Evolutionary conservation across 2,888 invertebrate species (phyloP), one percentile per base, ranked within the genome.

Genomic region (Caenorhabditis auriculariae): DNA sequence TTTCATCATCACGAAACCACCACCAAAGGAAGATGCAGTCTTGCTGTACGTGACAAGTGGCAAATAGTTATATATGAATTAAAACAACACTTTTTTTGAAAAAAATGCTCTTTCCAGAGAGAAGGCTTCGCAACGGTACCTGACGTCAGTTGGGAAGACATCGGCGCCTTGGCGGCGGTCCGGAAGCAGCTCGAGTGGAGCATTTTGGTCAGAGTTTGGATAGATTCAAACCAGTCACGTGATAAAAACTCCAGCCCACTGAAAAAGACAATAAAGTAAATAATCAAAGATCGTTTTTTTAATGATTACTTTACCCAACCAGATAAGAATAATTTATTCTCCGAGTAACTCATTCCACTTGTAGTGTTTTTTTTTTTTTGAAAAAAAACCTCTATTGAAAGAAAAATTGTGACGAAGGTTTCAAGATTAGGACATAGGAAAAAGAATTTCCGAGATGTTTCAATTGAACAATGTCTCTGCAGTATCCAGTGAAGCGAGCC

Each of bases 111-210:
- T 3, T 90, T 93, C 0, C 94, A 93, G 77, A 86, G 95, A 71
- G 96, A 98, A 85, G 96, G 96, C 47, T 95, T 98, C 83, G 91
- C 91, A 2, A 94, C 94, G 0, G 92, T 98, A 15, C 96, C 98
- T 2, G 92, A 93, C 85, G 91, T 92, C 0, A 91, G 91, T 1
- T 98, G 96, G 96, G 88, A 91, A 37, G 93, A 98, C 85, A 88
- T 98, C 69, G 98, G 98, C 0, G 94, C 95, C 0, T 83, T 98
- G 48, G 87, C 87, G 48, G 88, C 90, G 80, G 89, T 98, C 42
- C 86, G 94, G 51, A 89, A 91, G 79, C 92, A 94, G 79, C 85
- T 98, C 32, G 89, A 93, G 82, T 85, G 92, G 83, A 89, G 92
- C 42, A 93, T 98, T 66, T 51, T 78, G 66, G 77, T 77, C 41